A percentile compares a stretch with the other conserved stretches of the same genome.
Evolutionary conservation across 2,797 vertebrate species (phyloP).

Genomic region (Chiroxiphia lanceolata): DNA sequence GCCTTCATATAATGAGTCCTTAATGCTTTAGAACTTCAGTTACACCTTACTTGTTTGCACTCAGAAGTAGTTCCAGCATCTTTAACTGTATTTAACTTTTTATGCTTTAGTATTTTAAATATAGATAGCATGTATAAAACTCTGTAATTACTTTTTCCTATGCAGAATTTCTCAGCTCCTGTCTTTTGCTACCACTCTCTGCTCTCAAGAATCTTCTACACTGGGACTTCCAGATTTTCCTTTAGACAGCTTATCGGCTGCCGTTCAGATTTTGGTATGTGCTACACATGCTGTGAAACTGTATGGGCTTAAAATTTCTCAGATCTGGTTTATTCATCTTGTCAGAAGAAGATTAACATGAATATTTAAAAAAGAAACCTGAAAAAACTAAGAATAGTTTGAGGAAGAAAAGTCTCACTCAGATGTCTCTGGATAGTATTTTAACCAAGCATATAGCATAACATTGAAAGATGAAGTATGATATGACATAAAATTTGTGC

Average conservation of each 20-base stretch:
- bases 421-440: background rate
- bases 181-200: slow-evolving; percentile 92
- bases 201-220: slow-evolving; percentile 92
- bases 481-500: background rate
- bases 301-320: background rate
- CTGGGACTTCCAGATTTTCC: slow-evolving; percentile 96
- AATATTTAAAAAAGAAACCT: background rate
- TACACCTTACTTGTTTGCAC: background rate
- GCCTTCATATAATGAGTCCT: background rate
- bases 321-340: background rate
- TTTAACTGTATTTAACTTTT: background rate
- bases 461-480: background rate
- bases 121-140: slow-evolving; percentile 11
- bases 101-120: slow-evolving; percentile 14
- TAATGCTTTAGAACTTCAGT: background rate
- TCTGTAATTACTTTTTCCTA: slow-evolving; percentile 31
- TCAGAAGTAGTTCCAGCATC: slow-evolving; percentile 3
- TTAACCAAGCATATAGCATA: background rate
- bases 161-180: slow-evolving; percentile 91
- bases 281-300: slow-evolving; percentile 10
- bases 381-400: background rate
- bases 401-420: background rate
- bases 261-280: slow-evolving; percentile 89
- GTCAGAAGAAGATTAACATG: background rate
- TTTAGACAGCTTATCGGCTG: slow-evolving; percentile 87